Evolutionary conservation across 2,888 invertebrate species (phyloP).

Genomic region (Philonicus albiceps): DNA sequence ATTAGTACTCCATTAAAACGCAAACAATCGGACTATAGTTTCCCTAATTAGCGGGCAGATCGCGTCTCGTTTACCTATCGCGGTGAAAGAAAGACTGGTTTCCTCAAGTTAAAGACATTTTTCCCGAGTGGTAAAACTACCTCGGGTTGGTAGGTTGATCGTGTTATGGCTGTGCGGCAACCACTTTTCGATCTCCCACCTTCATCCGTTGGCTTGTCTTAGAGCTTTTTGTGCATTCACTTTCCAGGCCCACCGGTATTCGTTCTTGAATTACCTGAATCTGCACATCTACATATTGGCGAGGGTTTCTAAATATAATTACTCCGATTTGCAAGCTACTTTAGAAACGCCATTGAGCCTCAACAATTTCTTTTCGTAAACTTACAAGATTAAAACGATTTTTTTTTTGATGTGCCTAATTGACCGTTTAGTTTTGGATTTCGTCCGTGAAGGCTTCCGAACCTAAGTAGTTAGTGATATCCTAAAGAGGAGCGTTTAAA

Average conservation of each 20-base stretch:
- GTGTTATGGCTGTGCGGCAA: neutral
- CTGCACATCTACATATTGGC: neutral
- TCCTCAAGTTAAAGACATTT: neutral
- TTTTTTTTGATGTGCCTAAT: neutral
- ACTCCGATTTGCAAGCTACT: neutral
- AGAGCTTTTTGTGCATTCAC: conserved; percentile 12
- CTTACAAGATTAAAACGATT: neutral
- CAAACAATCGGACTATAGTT: neutral
- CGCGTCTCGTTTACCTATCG: conserved; percentile 16
- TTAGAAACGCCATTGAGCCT: neutral
- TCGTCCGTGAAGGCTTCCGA: neutral
- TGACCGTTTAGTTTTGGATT: neutral
- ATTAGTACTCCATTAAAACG: neutral
- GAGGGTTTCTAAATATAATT: neutral
- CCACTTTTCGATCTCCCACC: conserved; percentile 25
- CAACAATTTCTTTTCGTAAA: neutral
- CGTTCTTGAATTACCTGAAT: neutral
- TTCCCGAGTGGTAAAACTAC: neutral
- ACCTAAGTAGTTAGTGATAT: neutral
- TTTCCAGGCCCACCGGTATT: neutral
- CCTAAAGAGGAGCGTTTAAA: neutral
- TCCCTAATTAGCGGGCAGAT: conserved; percentile 3
- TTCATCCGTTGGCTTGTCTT: neutral
- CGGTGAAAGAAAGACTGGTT: conserved; percentile 37
- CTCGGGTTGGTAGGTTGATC: neutral